A percentile compares a stretch with the other conserved stretches of the same genome.
These are phyloP conservation scores for Mola mola DNA, from an alignment of 2,113 vertebrate species.

Conservation along the genomic window DNA sequence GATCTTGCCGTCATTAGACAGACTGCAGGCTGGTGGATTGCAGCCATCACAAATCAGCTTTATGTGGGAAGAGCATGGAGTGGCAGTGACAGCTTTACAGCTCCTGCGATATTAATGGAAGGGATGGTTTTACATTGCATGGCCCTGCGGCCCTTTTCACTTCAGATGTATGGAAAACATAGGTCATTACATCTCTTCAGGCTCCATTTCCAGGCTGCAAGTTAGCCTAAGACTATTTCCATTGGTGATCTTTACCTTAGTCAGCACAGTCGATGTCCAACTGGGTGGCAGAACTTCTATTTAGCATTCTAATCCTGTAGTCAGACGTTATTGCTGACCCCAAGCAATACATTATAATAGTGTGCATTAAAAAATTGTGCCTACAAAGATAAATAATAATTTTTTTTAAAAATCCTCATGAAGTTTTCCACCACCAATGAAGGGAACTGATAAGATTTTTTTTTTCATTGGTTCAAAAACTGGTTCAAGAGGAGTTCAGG, in stretches of 20 bases:
- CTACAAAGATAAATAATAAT: not conserved
- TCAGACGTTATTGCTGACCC: constrained; percentile 33
- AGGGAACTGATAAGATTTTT: constrained; percentile 6
- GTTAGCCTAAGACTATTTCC: constrained; percentile 18
- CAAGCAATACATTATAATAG: constrained; percentile 9
- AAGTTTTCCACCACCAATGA: not conserved
- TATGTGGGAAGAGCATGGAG: constrained; percentile 68
- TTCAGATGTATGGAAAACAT: constrained; percentile 57
- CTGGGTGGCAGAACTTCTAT: too few relatives aligned
- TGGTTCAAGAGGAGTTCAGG: too few relatives aligned
- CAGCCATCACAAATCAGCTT: constrained; percentile 76
- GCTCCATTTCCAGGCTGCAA: constrained; percentile 22
- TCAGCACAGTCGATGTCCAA: not conserved
- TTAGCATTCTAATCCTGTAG: too few relatives aligned
- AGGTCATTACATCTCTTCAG: constrained; percentile 51
- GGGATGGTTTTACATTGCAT: constrained; percentile 61
- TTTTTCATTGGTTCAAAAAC: too few relatives aligned
- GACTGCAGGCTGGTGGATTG: constrained; percentile 66
- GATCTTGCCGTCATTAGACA: constrained; percentile 73
- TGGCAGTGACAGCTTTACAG: constrained; percentile 75
- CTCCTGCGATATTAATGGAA: constrained; percentile 71
- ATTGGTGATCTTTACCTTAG: not conserved
- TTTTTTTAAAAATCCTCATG: not conserved
- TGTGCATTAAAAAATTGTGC: not conserved
- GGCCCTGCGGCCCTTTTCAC: constrained; percentile 52